These are phyloP conservation scores for Lysiphlebus fabarum DNA, from an alignment of 1,140 invertebrate species.

Conservation along the genomic window DNA sequence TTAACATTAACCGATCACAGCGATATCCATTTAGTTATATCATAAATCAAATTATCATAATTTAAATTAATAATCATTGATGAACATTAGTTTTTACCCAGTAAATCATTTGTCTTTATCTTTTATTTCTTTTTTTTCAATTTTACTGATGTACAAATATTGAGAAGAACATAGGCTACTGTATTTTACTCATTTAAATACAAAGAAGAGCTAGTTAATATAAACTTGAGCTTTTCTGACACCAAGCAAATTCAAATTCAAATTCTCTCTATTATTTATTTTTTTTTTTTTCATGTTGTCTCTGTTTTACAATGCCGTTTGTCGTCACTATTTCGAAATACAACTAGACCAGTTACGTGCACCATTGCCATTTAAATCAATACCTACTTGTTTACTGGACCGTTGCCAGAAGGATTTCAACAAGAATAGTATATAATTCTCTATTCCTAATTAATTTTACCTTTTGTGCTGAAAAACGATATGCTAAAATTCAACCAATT, in stretches of 20 bases:
- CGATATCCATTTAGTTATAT: neutral
- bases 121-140: constrained; percentile 38
- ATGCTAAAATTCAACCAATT: constrained; percentile 16
- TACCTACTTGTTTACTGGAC: constrained; percentile 48
- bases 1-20: neutral
- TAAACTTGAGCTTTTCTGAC: constrained; percentile 23
- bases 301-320: neutral
- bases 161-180: constrained; percentile 33
- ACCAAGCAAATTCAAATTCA: constrained; percentile 17
- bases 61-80: constrained; percentile 49
- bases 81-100: constrained; percentile 30
- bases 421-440: constrained; percentile 23
- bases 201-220: constrained; percentile 42
- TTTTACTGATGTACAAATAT: constrained; percentile 18
- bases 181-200: constrained; percentile 48
- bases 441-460: constrained; percentile 26
- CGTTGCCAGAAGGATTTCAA: constrained; percentile 41
- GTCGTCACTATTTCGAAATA: constrained; percentile 15
- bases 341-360: neutral
- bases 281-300: constrained; percentile 9
- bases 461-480: constrained; percentile 18
- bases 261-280: constrained; percentile 9
- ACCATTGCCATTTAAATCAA: constrained; percentile 41
- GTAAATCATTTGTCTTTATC: constrained; percentile 41
- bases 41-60: constrained; percentile 12